These are phyloP conservation scores for Aepyceros melampus DNA, from an alignment of 2,113 vertebrate genomes.

Conservation along the genomic window DNA sequence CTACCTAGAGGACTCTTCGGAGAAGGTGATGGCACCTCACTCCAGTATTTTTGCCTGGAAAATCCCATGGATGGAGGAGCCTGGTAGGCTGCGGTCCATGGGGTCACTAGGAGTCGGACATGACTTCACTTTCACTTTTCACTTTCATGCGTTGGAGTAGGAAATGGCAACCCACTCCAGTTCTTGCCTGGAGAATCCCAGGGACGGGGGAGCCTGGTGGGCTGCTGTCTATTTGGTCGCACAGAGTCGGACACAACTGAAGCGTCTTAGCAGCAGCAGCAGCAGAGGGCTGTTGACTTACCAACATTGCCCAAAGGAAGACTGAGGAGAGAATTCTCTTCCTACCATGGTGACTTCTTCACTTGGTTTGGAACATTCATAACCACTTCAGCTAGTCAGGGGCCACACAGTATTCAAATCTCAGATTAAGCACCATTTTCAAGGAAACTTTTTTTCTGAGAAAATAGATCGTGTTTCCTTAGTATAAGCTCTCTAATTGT, in stretches of 20 bases:
- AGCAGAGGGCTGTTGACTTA: neutral
- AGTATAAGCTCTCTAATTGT: neutral
- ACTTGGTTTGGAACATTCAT: neutral
- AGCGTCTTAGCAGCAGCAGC: too few species aligned
- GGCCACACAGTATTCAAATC: neutral
- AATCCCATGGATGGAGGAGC: too few species aligned
- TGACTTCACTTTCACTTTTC: too few species aligned
- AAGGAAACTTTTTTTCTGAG: neutral
- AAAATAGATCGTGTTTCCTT: neutral
- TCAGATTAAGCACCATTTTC: neutral
- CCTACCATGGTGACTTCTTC: neutral
- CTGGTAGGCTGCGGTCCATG: too few species aligned
- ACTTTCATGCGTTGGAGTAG: too few species aligned
- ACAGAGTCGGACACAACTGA: too few species aligned
- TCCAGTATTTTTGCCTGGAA: too few species aligned
- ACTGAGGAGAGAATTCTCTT: neutral
- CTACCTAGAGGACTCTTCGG: neutral
- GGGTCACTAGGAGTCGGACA: too few species aligned
- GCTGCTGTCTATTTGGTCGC: rapidly evolving
- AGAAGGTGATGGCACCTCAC: too few species aligned
- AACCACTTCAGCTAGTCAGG: neutral
- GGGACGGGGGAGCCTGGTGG: too few species aligned
- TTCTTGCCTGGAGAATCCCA: too few species aligned
- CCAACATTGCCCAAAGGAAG: neutral
- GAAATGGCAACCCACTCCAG: too few species aligned